Conservation (phyloP, 2,113 vertebrate species). For the Hemiprocne comata region DNA sequence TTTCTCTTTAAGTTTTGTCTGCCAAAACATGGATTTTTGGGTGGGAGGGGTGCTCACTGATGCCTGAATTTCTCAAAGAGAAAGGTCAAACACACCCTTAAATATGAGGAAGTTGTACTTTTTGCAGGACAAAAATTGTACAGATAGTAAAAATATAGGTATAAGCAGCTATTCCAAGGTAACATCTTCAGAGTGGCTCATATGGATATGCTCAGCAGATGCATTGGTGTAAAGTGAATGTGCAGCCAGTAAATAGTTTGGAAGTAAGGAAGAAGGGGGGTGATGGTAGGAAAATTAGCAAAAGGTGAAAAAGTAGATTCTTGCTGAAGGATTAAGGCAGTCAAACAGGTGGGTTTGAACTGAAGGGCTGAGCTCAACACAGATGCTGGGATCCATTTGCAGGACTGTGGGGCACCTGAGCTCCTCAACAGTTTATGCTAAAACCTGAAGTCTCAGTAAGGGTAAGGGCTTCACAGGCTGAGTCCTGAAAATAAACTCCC, state of each 20-base stretch:
- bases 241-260: conserved; percentile 10
- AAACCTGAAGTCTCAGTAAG: not conserved
- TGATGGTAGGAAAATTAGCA: not conserved
- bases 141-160: not conserved
- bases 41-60: not conserved
- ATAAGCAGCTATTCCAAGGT: not conserved
- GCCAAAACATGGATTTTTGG: not conserved
- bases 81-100: not conserved
- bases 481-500: not conserved
- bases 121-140: not conserved
- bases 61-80: not conserved
- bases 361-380: not conserved
- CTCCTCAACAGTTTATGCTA: not conserved
- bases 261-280: not conserved
- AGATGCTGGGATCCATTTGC: accelerated
- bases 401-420: accelerated
- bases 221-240: not conserved
- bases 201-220: not conserved
- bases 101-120: not conserved
- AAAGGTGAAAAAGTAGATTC: conserved; percentile 29
- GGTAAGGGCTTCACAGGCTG: not conserved
- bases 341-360: not conserved
- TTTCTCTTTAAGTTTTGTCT: not conserved
- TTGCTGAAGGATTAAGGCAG: conserved; percentile 9
- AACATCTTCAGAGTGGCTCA: not conserved